phyloP scores from a whole-genome alignment of 2,797 vertebrate genomes.

The Aldrovandia affinis region DNA sequence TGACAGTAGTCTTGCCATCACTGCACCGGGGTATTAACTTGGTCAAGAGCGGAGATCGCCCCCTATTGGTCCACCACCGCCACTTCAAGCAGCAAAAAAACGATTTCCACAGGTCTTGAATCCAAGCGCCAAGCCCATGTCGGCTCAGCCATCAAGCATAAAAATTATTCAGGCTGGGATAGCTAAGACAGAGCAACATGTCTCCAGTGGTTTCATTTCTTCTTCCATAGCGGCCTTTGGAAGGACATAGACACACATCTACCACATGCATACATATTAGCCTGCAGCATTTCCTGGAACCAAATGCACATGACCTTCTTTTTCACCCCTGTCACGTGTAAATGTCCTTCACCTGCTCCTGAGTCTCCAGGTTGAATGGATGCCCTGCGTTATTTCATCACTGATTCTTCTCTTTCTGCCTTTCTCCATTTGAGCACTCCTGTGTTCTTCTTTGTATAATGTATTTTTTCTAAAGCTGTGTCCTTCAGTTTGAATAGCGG shows the following conservation, averaged over 20 bases:
- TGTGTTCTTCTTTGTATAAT: background rate
- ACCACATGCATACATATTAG: background rate
- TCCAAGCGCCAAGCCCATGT: background rate
- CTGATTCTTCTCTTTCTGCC: background rate
- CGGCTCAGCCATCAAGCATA: background rate
- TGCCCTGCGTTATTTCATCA: background rate
- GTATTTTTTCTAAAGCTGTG: background rate
- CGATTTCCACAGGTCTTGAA: background rate
- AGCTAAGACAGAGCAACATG: background rate
- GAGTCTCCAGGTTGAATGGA: background rate
- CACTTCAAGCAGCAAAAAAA: background rate
- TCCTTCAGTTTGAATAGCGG: too few species aligned
- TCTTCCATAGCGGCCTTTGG: background rate
- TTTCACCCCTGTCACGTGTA: background rate
- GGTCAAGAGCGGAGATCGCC: background rate
- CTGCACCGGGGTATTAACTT: too few species aligned
- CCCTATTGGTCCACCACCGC: background rate
- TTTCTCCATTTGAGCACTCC: background rate
- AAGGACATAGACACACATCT: background rate
- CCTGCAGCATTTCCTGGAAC: too few species aligned
- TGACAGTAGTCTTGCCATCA: too few species aligned
- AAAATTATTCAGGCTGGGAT: background rate
- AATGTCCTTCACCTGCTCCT: background rate
- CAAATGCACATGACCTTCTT: too few species aligned
- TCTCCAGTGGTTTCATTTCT: background rate